phyloP scores from a whole-genome alignment of 2,888 invertebrate species.

The Napeogenes sylphis region DNA sequence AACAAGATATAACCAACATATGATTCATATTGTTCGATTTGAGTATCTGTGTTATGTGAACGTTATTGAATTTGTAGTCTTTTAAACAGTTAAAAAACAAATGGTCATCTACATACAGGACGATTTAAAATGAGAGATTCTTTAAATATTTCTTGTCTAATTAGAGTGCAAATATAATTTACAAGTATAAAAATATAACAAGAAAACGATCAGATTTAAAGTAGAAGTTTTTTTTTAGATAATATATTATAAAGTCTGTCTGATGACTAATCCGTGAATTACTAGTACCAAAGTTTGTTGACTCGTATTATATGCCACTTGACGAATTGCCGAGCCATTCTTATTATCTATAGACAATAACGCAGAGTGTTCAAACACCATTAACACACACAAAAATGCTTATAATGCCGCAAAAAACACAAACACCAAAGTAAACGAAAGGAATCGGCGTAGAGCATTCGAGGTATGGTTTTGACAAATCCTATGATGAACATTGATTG shows the following conservation, averaged over 20 bases:
- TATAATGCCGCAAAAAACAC: conserved; percentile 20
- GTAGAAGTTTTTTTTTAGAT: conserved; percentile 19
- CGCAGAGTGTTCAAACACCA: conserved; percentile 24
- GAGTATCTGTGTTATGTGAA: too few species aligned
- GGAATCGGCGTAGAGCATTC: conserved; percentile 12
- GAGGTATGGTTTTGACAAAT: conserved; percentile 28
- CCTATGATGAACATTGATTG: conserved; percentile 22
- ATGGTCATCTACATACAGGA: too few species aligned
- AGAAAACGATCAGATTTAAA: conserved; percentile 14
- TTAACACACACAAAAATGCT: conserved; percentile 31
- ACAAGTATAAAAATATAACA: neutral
- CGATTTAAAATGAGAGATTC: too few species aligned
- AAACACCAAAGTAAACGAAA: conserved; percentile 22
- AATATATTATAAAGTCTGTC: conserved; percentile 20
- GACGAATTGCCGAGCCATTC: conserved; percentile 19
- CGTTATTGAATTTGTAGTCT: too few species aligned
- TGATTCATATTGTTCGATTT: conserved; percentile 14
- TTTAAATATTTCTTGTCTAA: too few species aligned
- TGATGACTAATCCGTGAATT: conserved; percentile 29
- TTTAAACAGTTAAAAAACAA: too few species aligned
- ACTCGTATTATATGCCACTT: conserved; percentile 27
- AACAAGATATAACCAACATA: conserved; percentile 11
- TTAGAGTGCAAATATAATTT: too few species aligned
- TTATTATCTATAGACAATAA: conserved; percentile 25
- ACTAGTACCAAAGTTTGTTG: conserved; percentile 27